Evolutionary conservation across 2,888 invertebrate genomes (phyloP).

Genomic region (Leptinotarsa peninsularis): DNA sequence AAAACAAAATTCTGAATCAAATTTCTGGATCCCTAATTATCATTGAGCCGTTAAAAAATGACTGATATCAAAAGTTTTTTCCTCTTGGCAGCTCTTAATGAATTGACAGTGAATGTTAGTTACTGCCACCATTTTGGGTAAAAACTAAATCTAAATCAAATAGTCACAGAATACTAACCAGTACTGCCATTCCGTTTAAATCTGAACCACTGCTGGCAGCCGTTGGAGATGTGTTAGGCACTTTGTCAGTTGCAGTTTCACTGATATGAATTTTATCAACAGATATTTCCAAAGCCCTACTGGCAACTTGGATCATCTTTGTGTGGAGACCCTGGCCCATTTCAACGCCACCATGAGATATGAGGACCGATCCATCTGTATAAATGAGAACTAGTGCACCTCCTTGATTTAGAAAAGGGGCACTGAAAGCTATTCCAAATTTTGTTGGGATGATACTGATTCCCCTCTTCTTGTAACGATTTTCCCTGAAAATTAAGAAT

Average conservation of each 20-base stretch:
- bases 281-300: slow-evolving; percentile 78
- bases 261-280: slow-evolving; percentile 81
- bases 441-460: slow-evolving; percentile 84
- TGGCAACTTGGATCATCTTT: slow-evolving; percentile 94
- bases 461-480: slow-evolving; percentile 90
- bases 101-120: no score
- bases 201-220: slow-evolving; percentile 92
- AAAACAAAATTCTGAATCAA: no score
- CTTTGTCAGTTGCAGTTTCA: slow-evolving; percentile 90
- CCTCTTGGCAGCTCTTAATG: no score
- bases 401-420: slow-evolving; percentile 82
- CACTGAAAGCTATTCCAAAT: slow-evolving; percentile 87
- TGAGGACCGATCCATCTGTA: slow-evolving; percentile 86
- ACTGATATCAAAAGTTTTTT: no score
- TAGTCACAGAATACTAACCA: slow-evolving; percentile 65
- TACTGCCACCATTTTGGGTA: no score
- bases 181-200: slow-evolving; percentile 90
- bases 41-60: no score
- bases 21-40: no score
- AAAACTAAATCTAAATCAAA: not conserved
- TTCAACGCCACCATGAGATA: slow-evolving; percentile 94
- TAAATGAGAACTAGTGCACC: slow-evolving; percentile 92
- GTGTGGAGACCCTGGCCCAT: slow-evolving; percentile 98
- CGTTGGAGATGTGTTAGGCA: slow-evolving; percentile 90
- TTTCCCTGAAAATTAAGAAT: slow-evolving; percentile 68